Evolutionary conservation across 2,888 invertebrate species (phyloP).

Genomic region (Pyrgus malvae): DNA sequence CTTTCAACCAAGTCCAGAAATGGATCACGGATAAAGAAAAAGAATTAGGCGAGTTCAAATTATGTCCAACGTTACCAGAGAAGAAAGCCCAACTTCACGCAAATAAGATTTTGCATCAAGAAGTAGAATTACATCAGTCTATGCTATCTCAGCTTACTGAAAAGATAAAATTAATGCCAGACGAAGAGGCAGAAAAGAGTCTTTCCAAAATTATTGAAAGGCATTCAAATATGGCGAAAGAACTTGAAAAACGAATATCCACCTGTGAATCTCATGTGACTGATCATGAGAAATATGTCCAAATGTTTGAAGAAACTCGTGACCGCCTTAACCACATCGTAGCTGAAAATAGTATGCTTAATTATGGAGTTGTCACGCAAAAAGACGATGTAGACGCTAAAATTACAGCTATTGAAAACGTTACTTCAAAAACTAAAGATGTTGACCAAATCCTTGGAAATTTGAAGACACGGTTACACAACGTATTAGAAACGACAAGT

Average conservation of each 20-base stretch:
- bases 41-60: constrained; percentile 85
- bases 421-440: constrained; percentile 87
- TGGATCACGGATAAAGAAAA: constrained; percentile 93
- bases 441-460: constrained; percentile 87
- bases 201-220: constrained; percentile 87
- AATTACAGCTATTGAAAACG: constrained; percentile 87
- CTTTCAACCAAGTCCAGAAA: constrained; percentile 91
- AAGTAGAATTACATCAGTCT: constrained; percentile 92
- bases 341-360: constrained; percentile 88
- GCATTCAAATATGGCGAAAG: constrained; percentile 85
- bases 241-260: constrained; percentile 85
- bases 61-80: constrained; percentile 91
- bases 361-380: constrained; percentile 90
- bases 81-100: constrained; percentile 94
- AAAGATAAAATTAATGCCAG: constrained; percentile 89
- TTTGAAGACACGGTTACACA: constrained; percentile 86
- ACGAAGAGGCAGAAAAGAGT: constrained; percentile 89
- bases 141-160: constrained; percentile 92
- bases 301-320: constrained; percentile 90
- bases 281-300: constrained; percentile 91
- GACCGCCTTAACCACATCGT: constrained; percentile 91
- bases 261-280: constrained; percentile 87
- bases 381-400: constrained; percentile 90
- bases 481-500: constrained; percentile 89
- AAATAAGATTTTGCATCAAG: constrained; percentile 90